These are phyloP conservation scores for Endotricha flammealis DNA, from an alignment of 2,888 invertebrate genomes.

Conservation along the genomic window DNA sequence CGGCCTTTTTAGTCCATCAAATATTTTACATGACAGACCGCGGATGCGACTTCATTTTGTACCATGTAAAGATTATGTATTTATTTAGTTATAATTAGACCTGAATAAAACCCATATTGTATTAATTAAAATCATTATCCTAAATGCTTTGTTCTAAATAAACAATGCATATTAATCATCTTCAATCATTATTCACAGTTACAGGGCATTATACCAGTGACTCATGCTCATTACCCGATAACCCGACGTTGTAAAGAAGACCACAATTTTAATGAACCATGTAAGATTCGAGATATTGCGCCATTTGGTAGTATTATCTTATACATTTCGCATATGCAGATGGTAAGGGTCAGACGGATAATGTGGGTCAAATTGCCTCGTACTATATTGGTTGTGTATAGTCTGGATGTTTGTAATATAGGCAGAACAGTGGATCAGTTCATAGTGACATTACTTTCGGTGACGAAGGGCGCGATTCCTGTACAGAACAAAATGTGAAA, in stretches of 20 bases:
- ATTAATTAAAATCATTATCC: not conserved
- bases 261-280: conserved; percentile 1
- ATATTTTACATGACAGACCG: too few species aligned
- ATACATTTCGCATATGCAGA: conserved; percentile 9
- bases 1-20: too few species aligned
- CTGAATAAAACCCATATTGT: too few species aligned
- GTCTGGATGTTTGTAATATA: too few species aligned
- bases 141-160: conserved; percentile 10
- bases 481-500: too few species aligned
- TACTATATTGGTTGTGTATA: not conserved
- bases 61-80: too few species aligned
- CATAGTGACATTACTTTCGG: too few species aligned
- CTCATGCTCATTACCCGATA: conserved; percentile 4
- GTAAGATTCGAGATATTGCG: conserved; percentile 2
- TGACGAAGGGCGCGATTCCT: too few species aligned
- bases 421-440: too few species aligned
- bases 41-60: too few species aligned
- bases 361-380: conserved; percentile 20
- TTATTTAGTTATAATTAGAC: too few species aligned
- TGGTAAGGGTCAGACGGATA: conserved; percentile 18
- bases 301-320: conserved; percentile 8
- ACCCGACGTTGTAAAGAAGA: conserved; percentile 3
- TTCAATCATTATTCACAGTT: not conserved
- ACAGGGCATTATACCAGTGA: conserved; percentile 7
- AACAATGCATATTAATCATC: conserved; percentile 8